Evolutionary conservation across 2,888 invertebrate species (phyloP).

Genomic region (Leptopterna dolabrata): DNA sequence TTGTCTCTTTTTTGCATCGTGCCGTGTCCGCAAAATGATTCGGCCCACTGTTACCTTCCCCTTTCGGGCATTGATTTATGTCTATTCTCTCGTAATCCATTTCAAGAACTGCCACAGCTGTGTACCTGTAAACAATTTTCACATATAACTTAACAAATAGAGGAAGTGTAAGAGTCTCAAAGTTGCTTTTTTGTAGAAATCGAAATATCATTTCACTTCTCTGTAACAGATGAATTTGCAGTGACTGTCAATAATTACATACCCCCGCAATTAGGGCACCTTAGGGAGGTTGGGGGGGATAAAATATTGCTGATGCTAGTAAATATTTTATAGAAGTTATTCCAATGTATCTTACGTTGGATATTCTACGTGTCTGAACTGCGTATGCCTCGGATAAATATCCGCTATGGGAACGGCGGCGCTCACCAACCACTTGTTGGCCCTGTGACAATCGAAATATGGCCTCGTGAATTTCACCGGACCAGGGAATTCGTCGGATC

Average conservation of each 20-base stretch:
- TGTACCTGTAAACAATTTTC: slow-evolving; percentile 74
- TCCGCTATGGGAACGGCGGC: slow-evolving; percentile 96
- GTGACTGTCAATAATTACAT: too few relatives aligned
- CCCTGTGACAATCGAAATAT: slow-evolving; percentile 95
- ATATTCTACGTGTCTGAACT: slow-evolving; percentile 92
- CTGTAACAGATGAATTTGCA: too few relatives aligned
- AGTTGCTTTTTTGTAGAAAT: too few relatives aligned
- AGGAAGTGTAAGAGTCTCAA: too few relatives aligned
- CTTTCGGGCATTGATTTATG: slow-evolving; percentile 94
- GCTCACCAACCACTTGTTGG: slow-evolving; percentile 95
- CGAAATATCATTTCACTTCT: too few relatives aligned
- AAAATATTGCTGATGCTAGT: too few relatives aligned
- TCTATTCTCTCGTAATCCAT: slow-evolving; percentile 97
- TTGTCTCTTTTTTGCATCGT: slow-evolving; percentile 89
- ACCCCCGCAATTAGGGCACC: background rate
- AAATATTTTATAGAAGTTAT: too few relatives aligned
- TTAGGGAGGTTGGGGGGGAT: too few relatives aligned
- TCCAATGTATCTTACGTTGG: slow-evolving; percentile 78
- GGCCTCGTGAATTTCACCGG: slow-evolving; percentile 95
- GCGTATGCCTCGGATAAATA: slow-evolving; percentile 92
- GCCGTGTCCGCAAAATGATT: slow-evolving; percentile 92
- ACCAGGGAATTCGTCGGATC: slow-evolving; percentile 89
- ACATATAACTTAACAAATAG: background rate
- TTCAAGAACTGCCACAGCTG: slow-evolving; percentile 91
- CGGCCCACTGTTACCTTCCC: slow-evolving; percentile 87